Evolutionary conservation across 1,140 invertebrate genomes (phyloP), one percentile per base, ranked within the genome.

Genomic region (Halictus rubicundus): DNA sequence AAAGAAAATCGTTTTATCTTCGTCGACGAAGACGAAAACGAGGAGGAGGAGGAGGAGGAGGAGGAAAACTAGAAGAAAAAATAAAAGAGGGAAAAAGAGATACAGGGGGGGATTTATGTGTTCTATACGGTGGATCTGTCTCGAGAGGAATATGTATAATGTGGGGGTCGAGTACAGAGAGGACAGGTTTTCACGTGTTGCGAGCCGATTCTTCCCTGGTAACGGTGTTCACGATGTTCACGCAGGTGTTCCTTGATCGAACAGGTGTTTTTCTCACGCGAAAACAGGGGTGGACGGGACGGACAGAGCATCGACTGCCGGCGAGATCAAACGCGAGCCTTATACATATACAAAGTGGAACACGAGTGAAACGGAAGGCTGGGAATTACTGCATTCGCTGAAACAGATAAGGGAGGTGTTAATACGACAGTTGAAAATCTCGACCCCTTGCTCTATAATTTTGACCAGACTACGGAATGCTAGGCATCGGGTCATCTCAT

Each of bases 271-370:
- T 32, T 32, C 32, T 32, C 32, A 32, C 32, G 32, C 32, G 32
- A 32, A 32, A 73, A 81, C 78, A 75, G 70, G 60, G 65, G 27
- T 73, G 81, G 76, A 71, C 76, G 78, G 27, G 86, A 89, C 88
- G 88, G 89, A 68, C 80, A 89, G 88, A 89, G 88, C 88, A 89
- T 84, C 85, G 87, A 91, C 89, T 90, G 90, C 78, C 78, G 78
- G 87, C 88, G 12, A 90, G 88, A 85, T 89, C 14, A 52, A 88
- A 91, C 89, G 89, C 88, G 90, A 91, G 90, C 91, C 91, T 92
- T 92, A 91, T 90, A 92, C 90, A 91, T 90, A 92, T 90, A 91
- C 68, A 72, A 10, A 46, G 64, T 72, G 27, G 2, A 7, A 49
- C 12, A 3, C 3, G 23, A 46, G 10, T 32, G 1, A 16, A 57